Evolutionary conservation across 2,888 invertebrate species (phyloP).

Genomic region (Globia sparganii): DNA sequence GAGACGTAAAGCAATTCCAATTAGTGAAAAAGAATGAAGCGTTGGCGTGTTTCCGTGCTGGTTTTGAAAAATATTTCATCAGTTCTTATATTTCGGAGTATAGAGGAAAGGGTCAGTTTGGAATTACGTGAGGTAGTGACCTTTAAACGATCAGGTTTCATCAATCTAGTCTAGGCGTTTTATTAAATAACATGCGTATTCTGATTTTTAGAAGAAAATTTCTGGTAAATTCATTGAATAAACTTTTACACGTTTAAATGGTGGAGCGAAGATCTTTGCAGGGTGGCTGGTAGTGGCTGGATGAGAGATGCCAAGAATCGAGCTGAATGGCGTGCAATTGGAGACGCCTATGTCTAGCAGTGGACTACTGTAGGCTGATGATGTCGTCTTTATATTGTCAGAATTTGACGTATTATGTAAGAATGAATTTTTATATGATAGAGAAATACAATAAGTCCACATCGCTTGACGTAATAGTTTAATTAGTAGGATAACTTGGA

Average conservation of each 20-base stretch:
- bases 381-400: background rate
- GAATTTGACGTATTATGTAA: background rate
- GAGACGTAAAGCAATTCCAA: conserved; percentile 62
- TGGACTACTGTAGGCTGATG: background rate
- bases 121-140: background rate
- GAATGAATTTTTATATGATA: background rate
- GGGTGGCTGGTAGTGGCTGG: background rate
- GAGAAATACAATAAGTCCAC: background rate
- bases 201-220: background rate
- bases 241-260: background rate
- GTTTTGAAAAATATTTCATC: conserved; percentile 33
- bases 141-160: background rate
- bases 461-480: background rate
- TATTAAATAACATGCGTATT: background rate
- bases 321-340: background rate
- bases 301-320: background rate
- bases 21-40: conserved; percentile 63
- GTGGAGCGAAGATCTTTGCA: background rate
- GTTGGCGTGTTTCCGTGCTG: conserved; percentile 50
- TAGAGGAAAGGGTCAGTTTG: background rate
- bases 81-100: conserved; percentile 12
- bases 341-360: background rate
- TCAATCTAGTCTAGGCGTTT: background rate
- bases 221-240: background rate
- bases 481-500: background rate